Percentiles rank a stretch among this genome's conserved stretches.
Evolutionary conservation across 2,113 vertebrate species (phyloP).

Genomic region (Xenus cinereus): DNA sequence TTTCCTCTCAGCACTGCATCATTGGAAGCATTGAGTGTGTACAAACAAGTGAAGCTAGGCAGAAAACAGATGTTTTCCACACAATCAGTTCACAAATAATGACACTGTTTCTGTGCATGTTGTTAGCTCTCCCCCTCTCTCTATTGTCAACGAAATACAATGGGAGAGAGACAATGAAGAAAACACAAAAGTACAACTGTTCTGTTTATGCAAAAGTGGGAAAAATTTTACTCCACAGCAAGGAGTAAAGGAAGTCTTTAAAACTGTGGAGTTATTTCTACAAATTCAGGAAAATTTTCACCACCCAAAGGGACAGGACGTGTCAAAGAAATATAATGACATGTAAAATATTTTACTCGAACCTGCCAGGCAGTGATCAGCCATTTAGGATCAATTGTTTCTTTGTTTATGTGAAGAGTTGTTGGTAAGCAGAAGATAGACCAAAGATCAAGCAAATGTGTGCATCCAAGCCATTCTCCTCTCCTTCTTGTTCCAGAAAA

Average conservation of each 20-base stretch:
- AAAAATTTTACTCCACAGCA: not conserved
- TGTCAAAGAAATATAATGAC: not conserved
- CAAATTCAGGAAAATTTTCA: not conserved
- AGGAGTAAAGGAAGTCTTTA: not conserved
- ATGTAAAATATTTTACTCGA: not conserved
- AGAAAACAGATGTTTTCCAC: slow-evolving; percentile 39
- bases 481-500: not conserved
- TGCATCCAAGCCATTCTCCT: not conserved
- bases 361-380: not conserved
- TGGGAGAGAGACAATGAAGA: not conserved
- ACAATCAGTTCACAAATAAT: slow-evolving; percentile 22
- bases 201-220: not conserved
- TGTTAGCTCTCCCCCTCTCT: not conserved
- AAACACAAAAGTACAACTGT: not conserved
- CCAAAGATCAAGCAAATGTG: not conserved
- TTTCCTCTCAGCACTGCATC: not conserved
- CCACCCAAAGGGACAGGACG: not conserved
- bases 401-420: not conserved
- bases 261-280: not conserved
- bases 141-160: not conserved
- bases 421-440: not conserved
- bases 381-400: not conserved
- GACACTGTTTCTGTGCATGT: not conserved
- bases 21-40: not conserved
- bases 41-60: slow-evolving; percentile 33